Conservation (phyloP, 2,888 invertebrate species). For the Gerris lacustris region DNA sequence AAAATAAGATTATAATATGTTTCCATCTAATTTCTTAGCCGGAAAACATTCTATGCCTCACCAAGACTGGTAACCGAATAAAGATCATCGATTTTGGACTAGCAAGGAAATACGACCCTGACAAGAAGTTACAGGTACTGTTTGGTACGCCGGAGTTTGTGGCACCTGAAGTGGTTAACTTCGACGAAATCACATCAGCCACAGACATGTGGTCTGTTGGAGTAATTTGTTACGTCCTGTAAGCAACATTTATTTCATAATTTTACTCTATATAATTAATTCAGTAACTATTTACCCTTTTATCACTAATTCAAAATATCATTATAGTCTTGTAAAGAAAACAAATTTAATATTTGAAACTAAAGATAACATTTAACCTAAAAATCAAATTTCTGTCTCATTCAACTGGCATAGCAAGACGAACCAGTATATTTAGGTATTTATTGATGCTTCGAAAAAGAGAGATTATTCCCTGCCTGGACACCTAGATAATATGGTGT, state of each 20-base stretch:
- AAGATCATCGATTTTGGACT: constrained; percentile 98
- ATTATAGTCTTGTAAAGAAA: too few species aligned
- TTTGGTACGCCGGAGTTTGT: constrained; percentile 99
- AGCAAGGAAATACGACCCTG: constrained; percentile 81
- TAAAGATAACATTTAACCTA: too few species aligned
- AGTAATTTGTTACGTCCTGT: constrained; percentile 96
- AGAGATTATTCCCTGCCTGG: too few species aligned
- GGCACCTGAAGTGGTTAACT: constrained; percentile 97
- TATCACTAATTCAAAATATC: too few species aligned
- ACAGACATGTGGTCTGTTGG: constrained; percentile 99
- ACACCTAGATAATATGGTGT: too few species aligned
- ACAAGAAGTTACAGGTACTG: constrained; percentile 81
- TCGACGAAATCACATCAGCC: constrained; percentile 87
- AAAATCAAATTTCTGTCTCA: too few species aligned
- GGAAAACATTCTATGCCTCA: constrained; percentile 93
- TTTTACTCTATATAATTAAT: neutral
- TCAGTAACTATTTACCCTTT: neutral
- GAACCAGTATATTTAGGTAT: too few species aligned
- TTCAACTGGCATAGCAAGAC: too few species aligned
- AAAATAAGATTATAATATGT: neutral
- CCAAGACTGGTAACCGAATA: constrained; percentile 91
- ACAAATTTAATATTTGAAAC: too few species aligned
- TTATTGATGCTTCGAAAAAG: too few species aligned
- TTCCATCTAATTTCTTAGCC: constrained; percentile 50
- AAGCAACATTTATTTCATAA: constrained; percentile 41